A percentile compares a stretch with the other conserved stretches of the same genome.
Evolutionary conservation across 2,113 vertebrate genomes (phyloP).

Genomic region (Limnothrissa miodon): DNA sequence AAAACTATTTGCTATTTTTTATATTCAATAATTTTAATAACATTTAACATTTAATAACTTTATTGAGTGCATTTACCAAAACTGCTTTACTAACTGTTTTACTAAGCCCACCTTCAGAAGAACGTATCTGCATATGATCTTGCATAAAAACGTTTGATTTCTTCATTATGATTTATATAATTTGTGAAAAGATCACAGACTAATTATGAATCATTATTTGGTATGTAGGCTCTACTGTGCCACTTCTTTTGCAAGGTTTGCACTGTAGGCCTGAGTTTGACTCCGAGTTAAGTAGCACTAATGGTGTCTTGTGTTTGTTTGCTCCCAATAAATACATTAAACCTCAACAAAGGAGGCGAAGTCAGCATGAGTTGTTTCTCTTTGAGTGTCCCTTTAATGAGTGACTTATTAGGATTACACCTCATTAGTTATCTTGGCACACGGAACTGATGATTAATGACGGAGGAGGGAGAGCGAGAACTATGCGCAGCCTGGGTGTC

Average conservation of each 20-base stretch:
- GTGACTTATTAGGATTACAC: slow-evolving; percentile 56
- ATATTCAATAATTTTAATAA: too few species aligned
- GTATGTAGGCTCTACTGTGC: neutral
- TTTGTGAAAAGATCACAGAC: too few species aligned
- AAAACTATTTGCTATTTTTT: too few species aligned
- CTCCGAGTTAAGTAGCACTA: neutral
- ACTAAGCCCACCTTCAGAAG: too few species aligned
- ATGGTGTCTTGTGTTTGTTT: neutral
- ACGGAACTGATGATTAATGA: slow-evolving; percentile 53
- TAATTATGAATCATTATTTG: too few species aligned
- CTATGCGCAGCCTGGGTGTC: slow-evolving; percentile 47
- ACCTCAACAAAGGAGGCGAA: neutral
- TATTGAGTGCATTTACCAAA: too few species aligned
- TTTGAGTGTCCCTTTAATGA: slow-evolving; percentile 56
- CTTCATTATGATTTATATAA: too few species aligned
- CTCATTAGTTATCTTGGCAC: slow-evolving; percentile 57
- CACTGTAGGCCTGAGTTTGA: neutral
- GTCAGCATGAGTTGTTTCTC: slow-evolving; percentile 1
- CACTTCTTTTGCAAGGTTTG: neutral
- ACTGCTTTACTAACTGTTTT: too few species aligned
- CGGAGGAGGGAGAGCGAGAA: slow-evolving; percentile 35
- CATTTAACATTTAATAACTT: too few species aligned
- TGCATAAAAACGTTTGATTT: too few species aligned
- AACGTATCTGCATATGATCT: too few species aligned
- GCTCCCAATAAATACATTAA: neutral